Evolutionary conservation across 2,888 invertebrate species (phyloP).

Genomic region (Dugesia japonica): DNA sequence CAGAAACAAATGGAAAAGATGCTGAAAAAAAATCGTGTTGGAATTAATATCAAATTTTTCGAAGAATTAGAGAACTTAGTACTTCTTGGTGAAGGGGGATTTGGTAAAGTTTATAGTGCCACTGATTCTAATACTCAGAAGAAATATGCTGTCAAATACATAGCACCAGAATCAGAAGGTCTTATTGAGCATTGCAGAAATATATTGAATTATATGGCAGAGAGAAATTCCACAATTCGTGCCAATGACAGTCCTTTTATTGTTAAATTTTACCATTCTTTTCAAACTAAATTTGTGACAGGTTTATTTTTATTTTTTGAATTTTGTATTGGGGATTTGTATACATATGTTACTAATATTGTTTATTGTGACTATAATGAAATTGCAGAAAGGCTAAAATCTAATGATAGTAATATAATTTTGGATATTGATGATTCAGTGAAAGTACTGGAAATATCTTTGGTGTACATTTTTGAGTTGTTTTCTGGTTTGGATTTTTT

Average conservation of each 20-base stretch:
- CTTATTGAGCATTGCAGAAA: not conserved
- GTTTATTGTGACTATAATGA: not conserved
- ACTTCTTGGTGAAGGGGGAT: not conserved
- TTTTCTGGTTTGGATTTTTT: not conserved
- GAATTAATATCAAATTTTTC: not conserved
- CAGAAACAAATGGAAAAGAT: not conserved
- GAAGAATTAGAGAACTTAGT: not conserved
- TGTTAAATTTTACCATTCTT: not conserved
- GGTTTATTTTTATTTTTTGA: constrained; percentile 10
- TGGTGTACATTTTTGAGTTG: not conserved
- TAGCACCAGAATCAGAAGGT: not conserved
- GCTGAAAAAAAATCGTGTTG: not conserved
- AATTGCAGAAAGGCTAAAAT: not conserved
- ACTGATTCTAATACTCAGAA: not conserved
- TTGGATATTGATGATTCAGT: not conserved
- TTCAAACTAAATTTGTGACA: not conserved
- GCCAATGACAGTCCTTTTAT: not conserved
- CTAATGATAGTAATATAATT: not conserved
- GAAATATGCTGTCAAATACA: not conserved
- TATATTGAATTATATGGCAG: not conserved
- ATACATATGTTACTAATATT: not conserved
- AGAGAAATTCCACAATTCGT: not conserved
- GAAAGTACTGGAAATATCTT: not conserved
- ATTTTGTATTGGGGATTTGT: not conserved
- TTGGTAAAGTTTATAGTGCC: not conserved